Base-by-base conservation (phyloP, 2,797 vertebrate genomes). In the Thunnus albacares region DNA sequence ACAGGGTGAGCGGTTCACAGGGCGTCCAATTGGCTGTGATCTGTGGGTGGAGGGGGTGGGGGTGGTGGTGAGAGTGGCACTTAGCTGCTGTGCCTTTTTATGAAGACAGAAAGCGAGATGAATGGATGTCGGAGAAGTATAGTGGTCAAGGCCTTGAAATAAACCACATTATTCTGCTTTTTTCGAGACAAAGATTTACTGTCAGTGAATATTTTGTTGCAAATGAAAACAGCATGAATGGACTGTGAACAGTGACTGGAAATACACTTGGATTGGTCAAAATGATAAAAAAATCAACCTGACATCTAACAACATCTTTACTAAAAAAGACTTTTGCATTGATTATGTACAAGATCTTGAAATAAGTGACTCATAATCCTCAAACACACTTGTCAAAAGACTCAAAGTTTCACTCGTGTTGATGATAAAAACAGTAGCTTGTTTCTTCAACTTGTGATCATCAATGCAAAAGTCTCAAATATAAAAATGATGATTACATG, bases 1-100 rank as follows among this genome's bases (percentile, higher is more conserved):
- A 77, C 70, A 26, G 71, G 85, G 74, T 58, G 56, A 86, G 82
- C 3, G 58, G 79, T 88, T 89, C 85, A 90, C 81, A 81, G 87
- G 82, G 79, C 43, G n/a, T 89, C 83, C 87, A 83, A 81, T 87
- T 72, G 81, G 77, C 77, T 67, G 52, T 74, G 70, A 78, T 67
- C 18, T 38, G 51, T 30, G 11, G 51, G 41, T 15, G n/a, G 43
- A 24, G 24, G 4, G 20, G 6, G 47, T 2, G 47, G 47, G 17
- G 35, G 22, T 4, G 62, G 80, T 56, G 53, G 69, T 35, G 43
- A 47, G 67, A 80, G 58, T 47, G 66, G 65, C 76, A 87, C 79
- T 85, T 84, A 61, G 84, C 73, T 80, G 80, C 67, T 79, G 51
- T 56, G 63, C 57, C 68, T 49, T 72, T 75, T 67, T 67, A 38